Base-by-base conservation (phyloP, 2,797 vertebrate genomes). In the Rhinoraja longicauda region DNA sequence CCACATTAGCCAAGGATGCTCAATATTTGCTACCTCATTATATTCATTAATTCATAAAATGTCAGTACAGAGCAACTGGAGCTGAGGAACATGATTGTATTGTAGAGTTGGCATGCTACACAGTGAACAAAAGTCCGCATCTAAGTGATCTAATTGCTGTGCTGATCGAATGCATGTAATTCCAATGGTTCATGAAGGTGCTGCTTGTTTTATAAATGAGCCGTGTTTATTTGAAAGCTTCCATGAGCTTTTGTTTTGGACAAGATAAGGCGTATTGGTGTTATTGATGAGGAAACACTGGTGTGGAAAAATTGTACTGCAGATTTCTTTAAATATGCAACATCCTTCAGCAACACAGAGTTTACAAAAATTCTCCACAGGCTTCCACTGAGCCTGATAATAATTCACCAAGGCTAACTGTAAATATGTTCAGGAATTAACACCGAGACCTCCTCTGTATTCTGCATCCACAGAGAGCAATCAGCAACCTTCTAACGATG, bases 221-320 rank as follows among this genome's bases (percentile, higher is more conserved):
- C 45, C 24, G 2, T 75, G 45, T 75, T 17, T 75, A 72, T 75
- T 92, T 92, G 39, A 92, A 92, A 92, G 70, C 12, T 53, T 92
- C 45, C 26, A 29, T 73, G 67, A 26, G 10, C 10, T 90, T 72
- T 53, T 29, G 4, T 45, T 73, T 53, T 92, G 72, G 70, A 92
- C 70, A 57, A 75, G 70, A 24, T 8, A 75, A 92, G 90, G 70
- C 90, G 88, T 92, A 57, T 91, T 12, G n/a, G 67, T 91, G 64
- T 91, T 91, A 45, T 92, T 75, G 90, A 92, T 73, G 90, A 92
- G 90, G 72, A 92, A 92, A 57, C 90, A 92, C 70, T 72, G 8
- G 36, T 72, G 88, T 73, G 32, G 70, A 75, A 92, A 75, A 92
- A 75, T 75, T n/a, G 90, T 57, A 17, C 70, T 39, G 70, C 90